Base-by-base conservation (phyloP, 2,797 vertebrate species). In the Phoxinus dragarum region DNA sequence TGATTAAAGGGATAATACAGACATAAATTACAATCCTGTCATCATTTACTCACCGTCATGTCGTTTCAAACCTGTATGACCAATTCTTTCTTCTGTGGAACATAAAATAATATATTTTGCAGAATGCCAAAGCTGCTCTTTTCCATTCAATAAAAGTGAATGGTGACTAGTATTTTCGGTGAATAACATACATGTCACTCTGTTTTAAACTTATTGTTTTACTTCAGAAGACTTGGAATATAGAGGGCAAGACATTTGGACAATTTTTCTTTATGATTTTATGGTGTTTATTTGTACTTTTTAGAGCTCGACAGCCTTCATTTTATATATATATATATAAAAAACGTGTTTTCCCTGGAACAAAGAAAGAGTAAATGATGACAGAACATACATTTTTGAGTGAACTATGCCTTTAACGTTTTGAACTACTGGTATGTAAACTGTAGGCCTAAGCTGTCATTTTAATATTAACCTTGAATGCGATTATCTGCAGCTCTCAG, bases 351-450 rank as follows among this genome's bases (percentile, higher is more conserved):
- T 68, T 68, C 31, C 11, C 1, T 52, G 21, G 5, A 67, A 34
- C 2, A 19, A 61, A 61, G 38, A 38, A 79, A 31, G 34, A 80
- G 59, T 47, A 80, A 49, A 80, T 36, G 64, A 80, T 66, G 5
- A 66, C 16, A 66, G 3, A 34, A 66, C 61, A 49, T 80, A 14
- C 0, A 49, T 80, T 85, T 66, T 81, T 44, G n/a, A 66, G 47
- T 81, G 61, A 71, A 68, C 80, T 81, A 38, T 56, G 6, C 12
- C 54, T 79, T 86, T 81, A 80, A 82, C 66, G 72, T 88, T 64
- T 86, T 88, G 17, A 77, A 76, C 76, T 75, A 17, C 54, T 44
- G 78, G 68, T 75, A 66, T 73, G 36, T 49, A 69, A 75, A 67
- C 54, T 77, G 36, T 36, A 81, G 40, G 38, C 72, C 21, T 31